phyloP scores from a whole-genome alignment of 2,113 vertebrate species.

The Struthio camelus region DNA sequence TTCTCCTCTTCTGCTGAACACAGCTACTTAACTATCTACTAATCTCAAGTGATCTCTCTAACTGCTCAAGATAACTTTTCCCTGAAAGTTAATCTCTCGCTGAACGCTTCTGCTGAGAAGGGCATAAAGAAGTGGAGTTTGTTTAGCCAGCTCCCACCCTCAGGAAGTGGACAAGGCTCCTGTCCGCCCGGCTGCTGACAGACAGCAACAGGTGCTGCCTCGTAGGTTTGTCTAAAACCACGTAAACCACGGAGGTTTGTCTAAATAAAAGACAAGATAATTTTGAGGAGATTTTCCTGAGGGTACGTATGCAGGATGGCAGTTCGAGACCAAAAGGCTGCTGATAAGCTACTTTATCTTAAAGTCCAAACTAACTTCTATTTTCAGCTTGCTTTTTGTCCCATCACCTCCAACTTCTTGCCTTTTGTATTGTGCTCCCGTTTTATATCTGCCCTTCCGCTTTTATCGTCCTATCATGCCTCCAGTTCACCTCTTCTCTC shows the following conservation, averaged over 20 bases:
- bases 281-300: background rate
- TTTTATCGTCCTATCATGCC: background rate
- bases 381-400: background rate
- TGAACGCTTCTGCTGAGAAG: background rate
- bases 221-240: too few relatives aligned
- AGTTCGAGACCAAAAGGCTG: background rate
- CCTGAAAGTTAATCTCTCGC: background rate
- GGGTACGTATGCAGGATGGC: background rate
- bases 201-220: background rate
- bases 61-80: background rate
- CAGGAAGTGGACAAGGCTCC: background rate
- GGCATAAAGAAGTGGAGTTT: background rate
- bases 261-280: background rate
- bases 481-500: background rate
- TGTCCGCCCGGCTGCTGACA: background rate
- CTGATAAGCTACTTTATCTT: background rate
- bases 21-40: background rate
- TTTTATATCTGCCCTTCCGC: background rate
- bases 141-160: background rate
- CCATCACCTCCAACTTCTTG: background rate
- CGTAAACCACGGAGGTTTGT: too few relatives aligned
- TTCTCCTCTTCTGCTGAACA: background rate
- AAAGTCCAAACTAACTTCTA: background rate
- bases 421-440: background rate
- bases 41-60: constrained; percentile 4